A percentile compares a stretch with the other conserved stretches of the same genome.
Conservation (phyloP, 23 tunicate species). For the Halocynthia aurantium region DNA sequence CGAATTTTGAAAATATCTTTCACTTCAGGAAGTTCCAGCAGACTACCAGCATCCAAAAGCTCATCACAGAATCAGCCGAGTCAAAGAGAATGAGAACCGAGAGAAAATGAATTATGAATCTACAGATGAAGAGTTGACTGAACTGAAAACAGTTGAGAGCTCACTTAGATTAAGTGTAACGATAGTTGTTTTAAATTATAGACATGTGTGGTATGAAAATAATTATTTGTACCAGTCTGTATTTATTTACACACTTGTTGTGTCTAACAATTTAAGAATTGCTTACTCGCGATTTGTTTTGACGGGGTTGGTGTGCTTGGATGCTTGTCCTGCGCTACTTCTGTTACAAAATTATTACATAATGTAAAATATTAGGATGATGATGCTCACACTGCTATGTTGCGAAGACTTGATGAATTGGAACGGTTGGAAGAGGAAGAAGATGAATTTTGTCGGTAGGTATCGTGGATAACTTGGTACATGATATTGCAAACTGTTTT, state of each 20-base stretch:
- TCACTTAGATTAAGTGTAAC: too few relatives aligned
- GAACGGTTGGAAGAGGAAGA: conserved; percentile 65
- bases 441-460: conserved; percentile 28
- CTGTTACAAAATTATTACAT: not conserved
- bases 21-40: conserved; percentile 38
- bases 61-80: conserved; percentile 58
- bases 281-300: too few relatives aligned
- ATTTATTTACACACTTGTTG: too few relatives aligned
- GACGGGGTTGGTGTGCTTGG: too few relatives aligned
- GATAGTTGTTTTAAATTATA: too few relatives aligned
- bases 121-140: not conserved
- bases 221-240: too few relatives aligned
- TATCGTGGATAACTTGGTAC: not conserved
- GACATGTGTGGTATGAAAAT: too few relatives aligned
- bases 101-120: too few relatives aligned
- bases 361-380: not conserved
- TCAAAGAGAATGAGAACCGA: conserved; percentile 5
- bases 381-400: conserved; percentile 27
- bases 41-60: conserved; percentile 66
- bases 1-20: not conserved
- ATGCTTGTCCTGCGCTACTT: too few relatives aligned
- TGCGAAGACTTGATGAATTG: conserved; percentile 66
- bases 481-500: too few relatives aligned
- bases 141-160: too few relatives aligned
- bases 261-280: too few relatives aligned